Base-by-base conservation (phyloP, 2,797 vertebrate genomes). In the Anguilla pacifica region DNA sequence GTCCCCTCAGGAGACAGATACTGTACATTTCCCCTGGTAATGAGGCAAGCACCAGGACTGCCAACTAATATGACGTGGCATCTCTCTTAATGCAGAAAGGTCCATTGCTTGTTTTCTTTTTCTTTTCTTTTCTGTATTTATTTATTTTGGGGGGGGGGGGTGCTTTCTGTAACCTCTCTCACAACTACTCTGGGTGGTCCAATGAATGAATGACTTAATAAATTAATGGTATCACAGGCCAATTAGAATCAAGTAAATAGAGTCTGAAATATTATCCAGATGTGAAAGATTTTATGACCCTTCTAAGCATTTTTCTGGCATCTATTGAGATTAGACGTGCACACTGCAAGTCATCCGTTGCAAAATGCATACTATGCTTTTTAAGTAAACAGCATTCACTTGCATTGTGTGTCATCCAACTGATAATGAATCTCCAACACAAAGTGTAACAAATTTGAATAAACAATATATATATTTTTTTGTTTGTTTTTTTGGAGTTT, bases 1-100 rank as follows among this genome's bases (percentile, higher is more conserved):
- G 35, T 81, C 39, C 35, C 77, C 77, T 81, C 17, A 81, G 39
- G 17, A 81, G 35, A 22, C 77, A 81, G 77, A 81, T 81, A 81
- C 15, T 81, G 77, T 25, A 19, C 3, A 49, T 39, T 22, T 43
- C 43, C 39, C 77, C 43, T 25, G 77, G 77, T 49, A 49, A 81
- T 81, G 43, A 81, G 49, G 4, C 35, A 22, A 46, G 49, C 9
- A 49, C 77, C 43, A 81, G 77, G 6, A 46, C 77, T 25, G 15
- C 77, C 77, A 81, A 22, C 39, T 49, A 81, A 46, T 81, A 19
- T 17, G 22, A 81, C 7, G 19, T 81, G 77, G 49, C 77, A 81
- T 7, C 39, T 22, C 43, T 49, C 77, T 17, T 77, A 49, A 81
- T 81, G 39, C 77, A 46, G 17, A 81, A 19, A 81, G 43, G 77